Conservation (phyloP, 2,113 vertebrate species). For the Malurus cyaneus region DNA sequence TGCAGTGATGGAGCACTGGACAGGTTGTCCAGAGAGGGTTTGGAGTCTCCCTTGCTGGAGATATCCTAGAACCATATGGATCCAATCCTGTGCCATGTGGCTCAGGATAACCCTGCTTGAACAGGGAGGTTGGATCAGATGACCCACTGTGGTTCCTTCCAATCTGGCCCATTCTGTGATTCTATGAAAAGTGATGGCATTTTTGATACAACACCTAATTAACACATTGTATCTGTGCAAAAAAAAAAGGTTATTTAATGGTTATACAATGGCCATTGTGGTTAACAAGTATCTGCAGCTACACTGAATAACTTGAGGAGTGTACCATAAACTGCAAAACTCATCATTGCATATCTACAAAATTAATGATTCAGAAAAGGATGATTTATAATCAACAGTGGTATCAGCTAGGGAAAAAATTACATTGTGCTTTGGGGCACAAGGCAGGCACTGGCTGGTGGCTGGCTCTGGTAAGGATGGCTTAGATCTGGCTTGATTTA, state of each 20-base stretch:
- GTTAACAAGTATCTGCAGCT: not conserved
- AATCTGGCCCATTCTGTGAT: too few relatives aligned
- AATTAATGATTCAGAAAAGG: not conserved
- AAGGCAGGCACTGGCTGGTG: not conserved
- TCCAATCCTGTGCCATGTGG: not conserved
- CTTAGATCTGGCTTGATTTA: not conserved
- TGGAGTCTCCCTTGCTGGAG: not conserved
- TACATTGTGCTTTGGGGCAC: not conserved
- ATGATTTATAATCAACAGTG: fast-evolving
- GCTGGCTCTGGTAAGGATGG: not conserved
- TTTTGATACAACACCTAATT: not conserved
- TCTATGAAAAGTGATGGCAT: not conserved
- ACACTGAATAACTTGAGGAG: not conserved
- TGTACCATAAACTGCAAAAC: not conserved
- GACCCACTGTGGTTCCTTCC: not conserved
- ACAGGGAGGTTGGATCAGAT: not conserved
- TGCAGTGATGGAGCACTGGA: not conserved
- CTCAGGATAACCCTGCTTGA: not conserved
- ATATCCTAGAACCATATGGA: not conserved
- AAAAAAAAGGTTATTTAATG: too few relatives aligned
- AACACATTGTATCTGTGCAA: not conserved
- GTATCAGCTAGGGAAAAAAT: not conserved
- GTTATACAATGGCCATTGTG: fast-evolving
- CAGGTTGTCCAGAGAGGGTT: not conserved
- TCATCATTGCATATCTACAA: not conserved